Conservation (phyloP, 2,797 vertebrate species). For the Leptodactylus fallax region DNA sequence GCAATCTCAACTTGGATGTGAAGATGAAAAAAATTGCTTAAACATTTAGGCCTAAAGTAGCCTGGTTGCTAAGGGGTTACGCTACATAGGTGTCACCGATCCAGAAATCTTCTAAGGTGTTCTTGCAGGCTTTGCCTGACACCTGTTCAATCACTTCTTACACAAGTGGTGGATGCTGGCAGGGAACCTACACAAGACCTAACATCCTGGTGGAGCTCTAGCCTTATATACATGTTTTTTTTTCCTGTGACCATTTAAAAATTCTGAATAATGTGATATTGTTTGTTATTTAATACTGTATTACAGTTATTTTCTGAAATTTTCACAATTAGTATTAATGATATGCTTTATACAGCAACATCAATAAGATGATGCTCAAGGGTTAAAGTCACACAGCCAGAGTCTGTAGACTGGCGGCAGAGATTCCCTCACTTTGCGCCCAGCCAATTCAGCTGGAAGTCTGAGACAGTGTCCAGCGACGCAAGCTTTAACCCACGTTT, state of each 20-base stretch:
- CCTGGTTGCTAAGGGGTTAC: no score
- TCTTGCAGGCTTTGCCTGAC: background rate
- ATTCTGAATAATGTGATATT: no score
- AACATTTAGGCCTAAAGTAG: no score
- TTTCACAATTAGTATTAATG: background rate
- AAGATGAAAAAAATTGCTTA: no score
- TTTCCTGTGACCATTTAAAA: background rate
- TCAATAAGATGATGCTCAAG: background rate
- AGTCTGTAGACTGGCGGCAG: background rate
- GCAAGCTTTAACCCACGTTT: background rate
- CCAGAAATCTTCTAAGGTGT: background rate
- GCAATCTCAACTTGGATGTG: no score
- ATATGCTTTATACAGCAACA: no score
- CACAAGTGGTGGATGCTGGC: background rate
- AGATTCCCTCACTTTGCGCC: background rate
- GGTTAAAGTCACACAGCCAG: background rate
- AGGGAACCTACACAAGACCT: background rate
- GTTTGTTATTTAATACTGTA: background rate
- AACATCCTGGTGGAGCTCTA: background rate
- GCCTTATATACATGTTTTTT: no score
- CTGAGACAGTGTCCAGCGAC: background rate
- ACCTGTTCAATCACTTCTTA: background rate
- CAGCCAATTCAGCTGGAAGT: background rate
- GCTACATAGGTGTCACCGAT: no score
- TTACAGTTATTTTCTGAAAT: background rate